These are phyloP conservation scores for Nesogale talazaci DNA, from an alignment of 2,113 vertebrate species.

Conservation along the genomic window DNA sequence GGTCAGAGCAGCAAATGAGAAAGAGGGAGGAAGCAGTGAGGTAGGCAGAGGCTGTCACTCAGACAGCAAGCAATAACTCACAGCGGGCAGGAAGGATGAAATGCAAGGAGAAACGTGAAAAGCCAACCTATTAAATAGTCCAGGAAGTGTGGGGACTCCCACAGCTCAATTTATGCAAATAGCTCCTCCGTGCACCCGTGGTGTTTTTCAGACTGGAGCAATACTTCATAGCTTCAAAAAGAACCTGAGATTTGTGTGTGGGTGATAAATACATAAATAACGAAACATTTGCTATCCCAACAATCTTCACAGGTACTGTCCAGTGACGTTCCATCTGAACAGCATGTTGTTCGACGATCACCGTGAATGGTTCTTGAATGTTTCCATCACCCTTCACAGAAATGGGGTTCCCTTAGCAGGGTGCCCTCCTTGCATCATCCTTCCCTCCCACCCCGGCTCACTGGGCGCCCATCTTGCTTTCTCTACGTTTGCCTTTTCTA, in stretches of 20 bases:
- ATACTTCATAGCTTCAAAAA: constrained; percentile 8
- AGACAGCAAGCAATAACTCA: constrained; percentile 60
- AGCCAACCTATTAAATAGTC: constrained; percentile 61
- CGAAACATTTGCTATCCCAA: background rate
- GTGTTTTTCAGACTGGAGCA: constrained; percentile 22
- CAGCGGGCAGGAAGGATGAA: constrained; percentile 60
- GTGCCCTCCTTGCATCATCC: background rate
- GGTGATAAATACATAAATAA: background rate
- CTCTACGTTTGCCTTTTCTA: too few relatives aligned
- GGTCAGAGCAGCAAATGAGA: constrained; percentile 65
- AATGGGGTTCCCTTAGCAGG: background rate
- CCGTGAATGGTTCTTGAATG: background rate
- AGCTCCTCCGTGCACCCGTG: constrained; percentile 21
- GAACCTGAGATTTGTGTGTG: background rate
- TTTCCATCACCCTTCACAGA: background rate
- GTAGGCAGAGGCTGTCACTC: constrained; percentile 49
- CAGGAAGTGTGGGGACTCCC: constrained; percentile 17
- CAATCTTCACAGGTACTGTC: background rate
- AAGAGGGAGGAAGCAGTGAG: constrained; percentile 47
- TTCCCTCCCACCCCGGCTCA: too few relatives aligned
- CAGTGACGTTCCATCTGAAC: background rate
- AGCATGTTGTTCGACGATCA: background rate
- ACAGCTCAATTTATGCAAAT: constrained; percentile 70
- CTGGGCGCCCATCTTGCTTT: too few relatives aligned
- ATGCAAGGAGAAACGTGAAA: constrained; percentile 57